phyloP scores from a whole-genome alignment of 2,113 vertebrate genomes.

The Rhinopithecus roxellana region DNA sequence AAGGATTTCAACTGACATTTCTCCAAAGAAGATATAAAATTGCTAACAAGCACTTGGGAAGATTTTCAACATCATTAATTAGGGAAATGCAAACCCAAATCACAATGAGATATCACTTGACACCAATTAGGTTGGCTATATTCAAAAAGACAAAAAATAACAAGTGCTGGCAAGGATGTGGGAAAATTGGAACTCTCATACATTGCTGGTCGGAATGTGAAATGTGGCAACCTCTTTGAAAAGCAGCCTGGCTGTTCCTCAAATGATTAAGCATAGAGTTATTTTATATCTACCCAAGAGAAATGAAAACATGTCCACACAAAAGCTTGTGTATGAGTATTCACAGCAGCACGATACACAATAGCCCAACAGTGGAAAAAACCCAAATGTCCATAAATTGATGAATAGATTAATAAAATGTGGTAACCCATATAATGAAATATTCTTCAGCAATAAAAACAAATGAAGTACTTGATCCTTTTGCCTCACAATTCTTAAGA shows the following conservation, averaged over 20 bases:
- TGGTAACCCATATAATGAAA: not conserved
- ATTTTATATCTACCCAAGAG: not conserved
- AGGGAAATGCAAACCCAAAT: not conserved
- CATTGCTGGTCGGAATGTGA: not conserved
- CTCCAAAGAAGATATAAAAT: not conserved
- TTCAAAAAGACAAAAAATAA: no score
- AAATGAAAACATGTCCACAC: not conserved
- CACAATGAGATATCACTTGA: not conserved
- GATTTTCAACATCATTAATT: not conserved
- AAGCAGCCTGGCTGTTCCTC: not conserved
- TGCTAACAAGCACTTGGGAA: not conserved
- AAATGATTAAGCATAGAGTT: not conserved
- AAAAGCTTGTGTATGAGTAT: not conserved
- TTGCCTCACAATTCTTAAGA: no score
- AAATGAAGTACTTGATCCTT: not conserved
- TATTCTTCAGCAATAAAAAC: not conserved
- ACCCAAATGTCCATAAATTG: not conserved
- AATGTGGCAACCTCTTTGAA: not conserved
- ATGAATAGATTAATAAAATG: not conserved
- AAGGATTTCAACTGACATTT: not conserved
- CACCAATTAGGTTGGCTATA: not conserved
- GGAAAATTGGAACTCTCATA: no score
- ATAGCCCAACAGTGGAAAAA: not conserved
- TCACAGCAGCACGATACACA: not conserved
- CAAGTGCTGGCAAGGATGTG: no score